Percentiles rank a stretch among this genome's conserved stretches.
These are phyloP conservation scores for Morphnarchus princeps DNA, from an alignment of 2,113 vertebrate species.

Conservation along the genomic window DNA sequence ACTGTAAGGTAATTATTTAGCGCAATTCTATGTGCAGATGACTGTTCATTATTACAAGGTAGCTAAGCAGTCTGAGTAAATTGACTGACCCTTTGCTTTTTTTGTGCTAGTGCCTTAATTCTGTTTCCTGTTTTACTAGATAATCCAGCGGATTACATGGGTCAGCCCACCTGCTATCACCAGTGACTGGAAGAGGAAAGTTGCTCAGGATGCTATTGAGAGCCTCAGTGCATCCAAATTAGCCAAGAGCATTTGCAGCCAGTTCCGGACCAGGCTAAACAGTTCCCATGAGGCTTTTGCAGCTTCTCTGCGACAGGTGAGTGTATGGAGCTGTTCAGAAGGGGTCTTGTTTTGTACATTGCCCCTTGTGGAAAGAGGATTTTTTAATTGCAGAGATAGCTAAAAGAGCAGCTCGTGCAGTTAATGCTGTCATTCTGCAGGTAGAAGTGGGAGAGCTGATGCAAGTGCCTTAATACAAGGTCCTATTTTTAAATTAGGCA, in stretches of 20 bases:
- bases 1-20: background rate
- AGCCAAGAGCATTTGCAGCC: constrained; percentile 96
- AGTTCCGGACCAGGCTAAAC: constrained; percentile 93
- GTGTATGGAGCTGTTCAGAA: background rate
- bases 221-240: constrained; percentile 95
- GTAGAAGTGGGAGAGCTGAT: background rate
- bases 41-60: too few species aligned
- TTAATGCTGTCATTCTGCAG: background rate
- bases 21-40: background rate
- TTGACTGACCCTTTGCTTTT: background rate
- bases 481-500: background rate
- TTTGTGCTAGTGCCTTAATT: background rate
- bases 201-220: constrained; percentile 97
- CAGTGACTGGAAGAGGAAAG: constrained; percentile 94
- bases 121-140: constrained; percentile 66
- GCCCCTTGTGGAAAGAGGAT: fast-evolving
- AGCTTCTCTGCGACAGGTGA: constrained; percentile 91
- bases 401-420: background rate
- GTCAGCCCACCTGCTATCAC: constrained; percentile 92
- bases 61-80: background rate
- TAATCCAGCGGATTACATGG: constrained; percentile 92
- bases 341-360: background rate
- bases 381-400: background rate
- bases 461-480: fast-evolving
- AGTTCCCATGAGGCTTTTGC: constrained; percentile 97